Evolutionary conservation across 2,797 vertebrate genomes (phyloP), one percentile per base, ranked within the genome.

Genomic region (Odontamblyopus lacepedii): DNA sequence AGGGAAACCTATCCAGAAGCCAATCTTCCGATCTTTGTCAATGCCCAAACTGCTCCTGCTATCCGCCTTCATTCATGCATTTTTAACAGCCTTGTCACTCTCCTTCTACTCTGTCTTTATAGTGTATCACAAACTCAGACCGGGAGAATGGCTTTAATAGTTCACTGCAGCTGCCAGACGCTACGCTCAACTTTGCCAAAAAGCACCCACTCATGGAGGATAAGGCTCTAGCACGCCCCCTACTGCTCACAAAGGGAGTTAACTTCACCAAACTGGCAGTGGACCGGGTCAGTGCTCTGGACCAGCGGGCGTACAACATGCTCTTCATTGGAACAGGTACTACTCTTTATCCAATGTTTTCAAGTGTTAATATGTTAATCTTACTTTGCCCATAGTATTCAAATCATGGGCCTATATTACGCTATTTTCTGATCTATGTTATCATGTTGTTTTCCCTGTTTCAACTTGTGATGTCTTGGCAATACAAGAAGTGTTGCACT

Each of bases 181-280:
- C 95, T 82, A 98, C 95, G 0, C 95, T 99, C 56, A 98, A 97
- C 94, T 99, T 99, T n/a, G 96, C 96, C 85, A 98, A 98, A 94
- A 98, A 96, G 86, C 98, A 98, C 93, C 97, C 97, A 0, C 93
- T 99, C 84, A 96, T 98, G 96, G 96, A 97, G 15, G 94, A 95
- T 56, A 92, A 94, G 70, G 95, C 96, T 71, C 93, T 90, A 32
- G 93, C 93, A 41, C 94, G 92, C 80, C 97, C 97, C 38, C 93
- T 99, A 78, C 94, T 98, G 79, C 95, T 98, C 71, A 95, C 96
- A 83, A 98, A 96, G 75, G 94, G 95, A 0, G 84, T 96, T 78
- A 98, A 98, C 93, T 97, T 98, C 92, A 99, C 98, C 5, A 94
- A 93, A 50, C 83, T 99, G 60, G 98, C 93, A 1, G 98, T 97